phyloP scores from a whole-genome alignment of 2,797 vertebrate species.

The Sciaenops ocellatus region DNA sequence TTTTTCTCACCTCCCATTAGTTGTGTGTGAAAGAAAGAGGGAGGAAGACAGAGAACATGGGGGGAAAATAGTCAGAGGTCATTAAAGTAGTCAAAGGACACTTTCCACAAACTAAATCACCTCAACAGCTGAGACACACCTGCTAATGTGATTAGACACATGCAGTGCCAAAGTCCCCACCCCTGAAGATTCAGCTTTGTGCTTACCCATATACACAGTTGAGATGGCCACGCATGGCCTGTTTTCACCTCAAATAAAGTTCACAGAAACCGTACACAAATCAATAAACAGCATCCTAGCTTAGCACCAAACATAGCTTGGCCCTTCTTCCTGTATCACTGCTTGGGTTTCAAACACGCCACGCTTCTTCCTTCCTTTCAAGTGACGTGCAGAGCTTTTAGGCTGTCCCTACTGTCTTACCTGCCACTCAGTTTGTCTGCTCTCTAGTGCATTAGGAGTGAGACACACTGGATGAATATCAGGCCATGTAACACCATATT shows the following conservation, averaged over 20 bases:
- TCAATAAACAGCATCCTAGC: constrained; percentile 73
- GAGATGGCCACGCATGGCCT: constrained; percentile 69
- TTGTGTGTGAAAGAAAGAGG: constrained; percentile 5
- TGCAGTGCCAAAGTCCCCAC: constrained; percentile 33
- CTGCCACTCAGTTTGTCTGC: constrained; percentile 14
- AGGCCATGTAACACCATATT: constrained; percentile 41
- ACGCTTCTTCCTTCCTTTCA: constrained; percentile 35
- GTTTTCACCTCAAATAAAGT: constrained; percentile 83
- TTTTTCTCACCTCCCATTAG: constrained; percentile 8
- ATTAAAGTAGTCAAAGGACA: constrained; percentile 51
- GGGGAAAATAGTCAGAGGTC: constrained; percentile 57
- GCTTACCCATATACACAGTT: constrained; percentile 80
- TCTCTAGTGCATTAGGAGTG: constrained; percentile 21
- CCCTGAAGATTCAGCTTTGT: constrained; percentile 51
- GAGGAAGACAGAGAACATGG: constrained; percentile 15
- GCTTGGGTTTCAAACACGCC: constrained; percentile 76
- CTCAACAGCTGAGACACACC: constrained; percentile 75
- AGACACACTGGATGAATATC: constrained; percentile 26
- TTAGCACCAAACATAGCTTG: constrained; percentile 74
- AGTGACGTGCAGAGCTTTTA: constrained; percentile 41
- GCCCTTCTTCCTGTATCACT: constrained; percentile 55
- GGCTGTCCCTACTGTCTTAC: background rate
- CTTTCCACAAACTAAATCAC: constrained; percentile 48
- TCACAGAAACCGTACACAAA: constrained; percentile 77
- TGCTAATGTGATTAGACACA: constrained; percentile 67